Base-by-base conservation (phyloP, 2,797 vertebrate species). In the Monodelphis domestica region DNA sequence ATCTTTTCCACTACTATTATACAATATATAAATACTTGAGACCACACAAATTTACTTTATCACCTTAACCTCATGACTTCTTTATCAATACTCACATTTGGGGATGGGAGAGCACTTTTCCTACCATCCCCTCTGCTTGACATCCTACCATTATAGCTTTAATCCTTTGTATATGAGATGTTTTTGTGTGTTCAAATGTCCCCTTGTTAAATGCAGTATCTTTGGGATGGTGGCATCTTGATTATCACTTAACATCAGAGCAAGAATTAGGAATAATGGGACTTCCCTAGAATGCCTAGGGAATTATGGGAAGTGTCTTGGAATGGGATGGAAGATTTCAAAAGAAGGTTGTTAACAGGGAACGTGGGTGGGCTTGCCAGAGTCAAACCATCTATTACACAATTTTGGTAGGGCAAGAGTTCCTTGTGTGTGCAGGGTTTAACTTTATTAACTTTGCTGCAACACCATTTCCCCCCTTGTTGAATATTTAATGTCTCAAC, bases 401-500 rank as follows among this genome's bases (percentile, higher is more conserved):
- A 29, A 52, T 91, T 88, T 92, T 70, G 78, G 94, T 93, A 96
- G 56, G 55, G 52, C 88, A 70, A 33, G 4, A n/a, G n/a, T n/a
- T n/a, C n/a, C n/a, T n/a, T n/a, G n/a, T 87, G n/a, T 87, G 0
- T 5, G 92, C 94, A 70, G 91, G 91, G 94, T 78, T 92, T 94
- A 93, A 89, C 95, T 95, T 95, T 90, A 50, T 87, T 94, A 96
- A 96, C 91, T 95, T 90, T 96, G 92, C 90, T 54, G 70, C 92
- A 95, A 90, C 90, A 93, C 90, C 88, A 56, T 93, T 95, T 94
- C 91, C 90, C 94, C 21, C 87, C 10, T 93, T 96, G 91, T 93
- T 93, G 96, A 96, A 97, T 97, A 97, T 98, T 98, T 98, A 97
- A 97, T 97, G 95, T 70, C 96, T 70, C 50, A 95, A 94, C 70